These are phyloP conservation scores for Cichladusa arquata DNA, from an alignment of 2,113 vertebrate species.

Conservation along the genomic window DNA sequence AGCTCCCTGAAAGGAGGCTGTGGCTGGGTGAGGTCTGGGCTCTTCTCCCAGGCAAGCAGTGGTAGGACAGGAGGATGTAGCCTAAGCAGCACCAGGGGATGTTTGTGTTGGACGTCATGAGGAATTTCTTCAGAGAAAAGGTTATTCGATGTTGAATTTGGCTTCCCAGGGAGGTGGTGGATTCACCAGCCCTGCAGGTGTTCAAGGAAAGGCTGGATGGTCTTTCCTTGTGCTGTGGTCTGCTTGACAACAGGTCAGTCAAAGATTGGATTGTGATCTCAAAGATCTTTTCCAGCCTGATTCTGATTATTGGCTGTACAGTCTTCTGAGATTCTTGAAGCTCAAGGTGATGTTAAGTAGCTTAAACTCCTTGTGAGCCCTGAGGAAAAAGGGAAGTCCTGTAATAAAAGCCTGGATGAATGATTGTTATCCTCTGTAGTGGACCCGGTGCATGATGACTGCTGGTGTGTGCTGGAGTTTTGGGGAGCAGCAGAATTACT, in stretches of 20 bases:
- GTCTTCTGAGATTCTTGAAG: not conserved
- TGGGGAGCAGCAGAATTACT: not conserved
- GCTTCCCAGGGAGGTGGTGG: not conserved
- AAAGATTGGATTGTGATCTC: not conserved
- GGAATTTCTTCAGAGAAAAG: not conserved
- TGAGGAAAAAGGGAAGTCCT: not conserved
- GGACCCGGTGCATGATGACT: not conserved
- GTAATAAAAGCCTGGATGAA: not conserved
- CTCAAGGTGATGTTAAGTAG: not conserved
- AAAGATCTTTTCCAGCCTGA: not conserved
- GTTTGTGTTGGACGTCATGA: not conserved
- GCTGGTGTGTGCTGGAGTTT: not conserved
- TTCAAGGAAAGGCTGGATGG: not conserved
- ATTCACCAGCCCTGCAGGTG: not conserved
- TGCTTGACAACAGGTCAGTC: not conserved
- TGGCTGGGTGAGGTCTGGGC: fast-evolving
- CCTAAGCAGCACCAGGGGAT: not conserved
- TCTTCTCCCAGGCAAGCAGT: not conserved
- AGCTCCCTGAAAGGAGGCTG: not conserved
- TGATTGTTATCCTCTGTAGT: not conserved
- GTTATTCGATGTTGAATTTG: not conserved
- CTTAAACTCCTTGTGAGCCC: not conserved
- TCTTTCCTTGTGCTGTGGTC: too few relatives aligned
- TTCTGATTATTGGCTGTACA: not conserved
- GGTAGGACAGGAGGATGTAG: not conserved